phyloP scores from a whole-genome alignment of 2,797 vertebrate species.

The Manis javanica region DNA sequence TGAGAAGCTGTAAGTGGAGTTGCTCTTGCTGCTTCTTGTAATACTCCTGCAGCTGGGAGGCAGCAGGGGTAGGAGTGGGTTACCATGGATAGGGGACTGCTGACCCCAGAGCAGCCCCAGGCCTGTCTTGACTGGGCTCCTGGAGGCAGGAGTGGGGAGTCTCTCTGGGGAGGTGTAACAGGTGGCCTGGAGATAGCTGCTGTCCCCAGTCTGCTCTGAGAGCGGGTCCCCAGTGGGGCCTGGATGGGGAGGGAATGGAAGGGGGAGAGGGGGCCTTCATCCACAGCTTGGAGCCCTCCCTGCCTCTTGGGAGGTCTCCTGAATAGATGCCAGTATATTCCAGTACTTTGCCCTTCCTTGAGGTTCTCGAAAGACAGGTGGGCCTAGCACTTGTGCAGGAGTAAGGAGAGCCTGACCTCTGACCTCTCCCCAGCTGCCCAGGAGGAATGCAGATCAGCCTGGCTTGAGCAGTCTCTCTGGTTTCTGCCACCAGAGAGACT shows the following conservation, averaged over 20 bases:
- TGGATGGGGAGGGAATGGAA: too few relatives aligned
- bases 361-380: not conserved
- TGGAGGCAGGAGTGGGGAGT: not conserved
- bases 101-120: not conserved
- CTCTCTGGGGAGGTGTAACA: not conserved
- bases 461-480: conserved; percentile 84
- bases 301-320: not conserved
- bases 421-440: conserved; percentile 40
- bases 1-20: conserved; percentile 97
- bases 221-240: not conserved
- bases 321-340: not conserved
- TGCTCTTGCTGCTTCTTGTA: conserved; percentile 99
- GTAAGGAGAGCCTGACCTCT: not conserved
- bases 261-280: not conserved
- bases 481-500: conserved; percentile 75
- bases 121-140: not conserved
- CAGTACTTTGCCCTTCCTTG: not conserved
- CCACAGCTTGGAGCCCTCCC: not conserved
- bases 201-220: not conserved
- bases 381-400: not conserved
- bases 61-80: conserved; percentile 38
- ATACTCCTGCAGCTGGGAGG: conserved; percentile 95
- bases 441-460: conserved; percentile 84
- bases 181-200: not conserved
- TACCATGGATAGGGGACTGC: not conserved